Evolutionary conservation across 2,888 invertebrate species (phyloP).

Genomic region (Chymomyza amoena): DNA sequence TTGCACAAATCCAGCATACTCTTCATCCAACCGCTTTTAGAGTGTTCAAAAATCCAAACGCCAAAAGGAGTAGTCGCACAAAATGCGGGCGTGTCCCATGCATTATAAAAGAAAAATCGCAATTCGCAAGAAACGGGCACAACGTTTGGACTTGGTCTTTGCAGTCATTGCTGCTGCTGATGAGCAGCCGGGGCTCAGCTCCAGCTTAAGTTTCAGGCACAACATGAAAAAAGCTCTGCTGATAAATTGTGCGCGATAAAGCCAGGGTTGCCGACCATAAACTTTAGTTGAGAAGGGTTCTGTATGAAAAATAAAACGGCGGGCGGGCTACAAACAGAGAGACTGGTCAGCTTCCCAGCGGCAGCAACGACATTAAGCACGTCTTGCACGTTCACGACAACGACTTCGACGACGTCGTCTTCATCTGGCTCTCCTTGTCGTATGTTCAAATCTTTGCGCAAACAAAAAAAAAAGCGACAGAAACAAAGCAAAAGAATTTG

Average conservation of each 20-base stretch:
- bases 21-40: too few species aligned
- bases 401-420: neutral
- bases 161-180: neutral
- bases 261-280: conserved; percentile 32
- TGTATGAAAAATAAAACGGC: conserved; percentile 60
- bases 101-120: conserved; percentile 57
- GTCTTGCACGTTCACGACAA: conserved; percentile 40
- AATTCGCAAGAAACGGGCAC: conserved; percentile 56
- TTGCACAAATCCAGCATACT: too few species aligned
- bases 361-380: conserved; percentile 12
- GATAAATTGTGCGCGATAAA: conserved; percentile 73
- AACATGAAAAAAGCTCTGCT: conserved; percentile 68
- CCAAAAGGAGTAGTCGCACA: neutral
- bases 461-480: conserved; percentile 5
- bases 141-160: neutral
- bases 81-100: conserved; percentile 63
- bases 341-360: conserved; percentile 46
- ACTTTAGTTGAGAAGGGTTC: conserved; percentile 65
- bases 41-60: neutral
- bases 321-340: conserved; percentile 9
- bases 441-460: conserved; percentile 23
- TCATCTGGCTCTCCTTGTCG: conserved; percentile 1
- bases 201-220: conserved; percentile 62
- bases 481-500: conserved; percentile 65
- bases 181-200: conserved; percentile 19